Evolutionary conservation across 2,797 vertebrate genomes (phyloP).

Genomic region (Notoglanidium macrostoma): DNA sequence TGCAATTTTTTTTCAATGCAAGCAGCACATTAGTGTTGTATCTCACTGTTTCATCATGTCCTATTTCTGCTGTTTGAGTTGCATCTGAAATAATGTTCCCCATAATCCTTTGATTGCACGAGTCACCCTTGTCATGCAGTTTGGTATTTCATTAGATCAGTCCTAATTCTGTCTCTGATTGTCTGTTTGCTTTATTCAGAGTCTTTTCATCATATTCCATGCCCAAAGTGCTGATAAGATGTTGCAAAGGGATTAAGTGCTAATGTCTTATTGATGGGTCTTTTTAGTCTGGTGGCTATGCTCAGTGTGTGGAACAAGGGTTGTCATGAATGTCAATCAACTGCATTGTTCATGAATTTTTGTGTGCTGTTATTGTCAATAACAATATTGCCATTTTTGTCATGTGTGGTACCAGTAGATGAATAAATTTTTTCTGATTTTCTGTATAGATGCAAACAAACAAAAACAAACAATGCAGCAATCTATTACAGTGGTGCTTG

Average conservation of each 20-base stretch:
- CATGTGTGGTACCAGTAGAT: background rate
- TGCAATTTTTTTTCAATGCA: background rate
- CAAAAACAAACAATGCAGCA: background rate
- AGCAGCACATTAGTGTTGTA: background rate
- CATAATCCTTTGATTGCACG: conserved; percentile 37
- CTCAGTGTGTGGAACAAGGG: background rate
- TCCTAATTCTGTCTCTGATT: conserved; percentile 24
- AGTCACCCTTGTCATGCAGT: conserved; percentile 28
- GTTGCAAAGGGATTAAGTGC: conserved; percentile 36
- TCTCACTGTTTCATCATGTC: conserved; percentile 1
- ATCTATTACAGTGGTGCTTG: background rate
- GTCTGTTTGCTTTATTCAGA: conserved; percentile 11
- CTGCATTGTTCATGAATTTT: background rate
- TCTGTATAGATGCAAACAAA: background rate
- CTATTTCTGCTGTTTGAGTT: conserved; percentile 13
- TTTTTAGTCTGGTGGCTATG: background rate
- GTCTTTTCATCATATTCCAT: conserved; percentile 29
- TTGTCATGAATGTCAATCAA: background rate
- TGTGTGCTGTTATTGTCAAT: background rate
- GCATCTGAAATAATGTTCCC: conserved; percentile 24
- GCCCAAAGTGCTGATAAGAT: conserved; percentile 39
- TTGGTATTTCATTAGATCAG: conserved; percentile 25
- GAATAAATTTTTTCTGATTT: background rate
- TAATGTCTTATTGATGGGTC: conserved; percentile 14
- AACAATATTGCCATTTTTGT: too few relatives aligned